Evolutionary conservation across 2,113 vertebrate species (phyloP).

Genomic region (Oostethus manadensis): DNA sequence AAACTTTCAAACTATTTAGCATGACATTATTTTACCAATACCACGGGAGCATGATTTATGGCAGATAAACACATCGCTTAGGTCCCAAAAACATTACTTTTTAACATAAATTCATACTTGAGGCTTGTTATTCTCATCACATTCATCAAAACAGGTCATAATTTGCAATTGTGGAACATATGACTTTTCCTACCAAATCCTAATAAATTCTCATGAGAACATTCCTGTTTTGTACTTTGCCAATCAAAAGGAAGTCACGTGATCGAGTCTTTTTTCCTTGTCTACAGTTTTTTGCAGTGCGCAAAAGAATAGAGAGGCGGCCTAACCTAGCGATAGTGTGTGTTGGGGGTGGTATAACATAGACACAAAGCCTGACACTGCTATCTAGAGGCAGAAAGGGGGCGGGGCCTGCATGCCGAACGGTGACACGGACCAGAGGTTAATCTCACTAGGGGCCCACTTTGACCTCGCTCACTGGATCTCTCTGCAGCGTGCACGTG

Average conservation of each 20-base stretch:
- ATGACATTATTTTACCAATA: background rate
- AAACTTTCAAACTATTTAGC: background rate
- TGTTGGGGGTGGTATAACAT: conserved; percentile 32
- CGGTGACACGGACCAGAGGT: conserved; percentile 75
- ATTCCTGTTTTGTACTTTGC: conserved; percentile 39
- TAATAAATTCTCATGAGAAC: background rate
- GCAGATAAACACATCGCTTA: too few relatives aligned
- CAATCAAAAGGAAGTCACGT: conserved; percentile 78
- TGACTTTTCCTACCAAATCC: background rate
- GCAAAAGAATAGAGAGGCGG: conserved; percentile 30
- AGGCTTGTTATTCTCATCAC: background rate
- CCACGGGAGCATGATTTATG: background rate
- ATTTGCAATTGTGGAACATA: background rate
- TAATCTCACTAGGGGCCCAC: conserved; percentile 76
- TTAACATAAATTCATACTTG: too few relatives aligned
- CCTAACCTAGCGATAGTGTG: conserved; percentile 28
- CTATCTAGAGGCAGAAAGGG: conserved; percentile 70
- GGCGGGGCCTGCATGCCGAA: conserved; percentile 79
- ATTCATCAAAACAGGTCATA: background rate
- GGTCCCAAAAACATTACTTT: too few relatives aligned
- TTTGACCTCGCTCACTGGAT: conserved; percentile 64
- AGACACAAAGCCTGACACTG: conserved; percentile 81
- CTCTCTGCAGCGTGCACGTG: conserved; percentile 26
- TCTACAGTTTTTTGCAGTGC: conserved; percentile 55
- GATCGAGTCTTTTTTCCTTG: conserved; percentile 58